Evolutionary conservation across 2,888 invertebrate species (phyloP).

Genomic region (Dromius quadrimaculatus): DNA sequence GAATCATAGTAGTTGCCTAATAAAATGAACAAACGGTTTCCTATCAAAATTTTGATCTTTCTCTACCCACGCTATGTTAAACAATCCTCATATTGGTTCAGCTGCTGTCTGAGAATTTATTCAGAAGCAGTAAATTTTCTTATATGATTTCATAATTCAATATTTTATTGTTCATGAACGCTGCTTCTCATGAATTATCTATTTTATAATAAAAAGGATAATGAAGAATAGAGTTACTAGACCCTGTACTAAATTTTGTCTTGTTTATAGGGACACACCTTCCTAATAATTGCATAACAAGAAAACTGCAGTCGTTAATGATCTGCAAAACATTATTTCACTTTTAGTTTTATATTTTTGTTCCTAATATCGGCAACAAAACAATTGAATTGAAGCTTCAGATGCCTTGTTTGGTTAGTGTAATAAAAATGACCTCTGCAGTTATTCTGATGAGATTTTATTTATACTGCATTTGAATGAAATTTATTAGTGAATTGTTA

Average conservation of each 20-base stretch:
- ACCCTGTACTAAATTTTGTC: too few species aligned
- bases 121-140: slow-evolving; percentile 12
- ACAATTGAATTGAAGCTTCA: background rate
- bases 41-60: slow-evolving; percentile 34
- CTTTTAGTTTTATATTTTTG: background rate
- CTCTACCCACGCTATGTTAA: slow-evolving; percentile 6
- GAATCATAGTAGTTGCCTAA: slow-evolving; percentile 25
- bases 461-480: background rate
- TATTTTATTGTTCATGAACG: slow-evolving; percentile 27
- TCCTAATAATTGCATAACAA: slow-evolving; percentile 25
- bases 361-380: background rate
- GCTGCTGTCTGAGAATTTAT: slow-evolving; percentile 25
- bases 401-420: background rate
- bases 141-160: slow-evolving; percentile 26
- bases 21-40: slow-evolving; percentile 17
- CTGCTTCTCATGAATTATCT: too few species aligned
- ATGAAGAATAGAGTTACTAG: too few species aligned
- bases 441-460: background rate
- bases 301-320: slow-evolving; percentile 6
- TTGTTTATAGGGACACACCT: too few species aligned
- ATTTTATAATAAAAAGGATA: too few species aligned
- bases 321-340: slow-evolving; percentile 11
- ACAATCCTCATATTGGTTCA: slow-evolving; percentile 32
- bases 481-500: background rate
- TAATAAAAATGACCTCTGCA: background rate